phyloP scores from a whole-genome alignment of 2,797 vertebrate genomes.

The Lateolabrax maculatus region DNA sequence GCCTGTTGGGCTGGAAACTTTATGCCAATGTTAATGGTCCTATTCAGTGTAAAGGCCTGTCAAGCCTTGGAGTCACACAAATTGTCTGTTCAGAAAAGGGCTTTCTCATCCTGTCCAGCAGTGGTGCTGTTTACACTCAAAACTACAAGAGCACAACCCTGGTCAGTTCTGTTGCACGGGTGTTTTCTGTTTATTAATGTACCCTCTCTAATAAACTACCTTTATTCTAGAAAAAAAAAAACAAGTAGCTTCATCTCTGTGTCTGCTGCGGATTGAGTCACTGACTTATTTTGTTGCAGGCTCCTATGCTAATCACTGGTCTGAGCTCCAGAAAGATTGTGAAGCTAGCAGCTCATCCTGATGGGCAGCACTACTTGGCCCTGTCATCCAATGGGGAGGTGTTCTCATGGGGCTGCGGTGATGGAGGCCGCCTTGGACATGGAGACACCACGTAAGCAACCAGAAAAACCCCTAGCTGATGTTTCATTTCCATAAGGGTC shows the following conservation, averaged over 20 bases:
- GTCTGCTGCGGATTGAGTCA: conserved; percentile 1
- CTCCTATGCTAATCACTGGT: conserved; percentile 93
- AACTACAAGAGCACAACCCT: conserved; percentile 96
- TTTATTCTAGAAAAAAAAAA: background rate
- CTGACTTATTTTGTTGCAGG: conserved; percentile 77
- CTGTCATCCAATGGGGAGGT: conserved; percentile 95
- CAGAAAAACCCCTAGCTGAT: background rate
- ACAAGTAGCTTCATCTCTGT: background rate
- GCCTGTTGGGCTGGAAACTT: conserved; percentile 97
- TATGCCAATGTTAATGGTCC: conserved; percentile 96
- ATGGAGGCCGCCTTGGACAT: conserved; percentile 97
- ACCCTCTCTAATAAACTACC: background rate
- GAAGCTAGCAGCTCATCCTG: conserved; percentile 96
- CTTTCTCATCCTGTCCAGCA: conserved; percentile 94
- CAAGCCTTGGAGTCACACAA: conserved; percentile 93
- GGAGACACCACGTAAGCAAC: conserved; percentile 94
- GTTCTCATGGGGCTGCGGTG: conserved; percentile 98
- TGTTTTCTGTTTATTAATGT: background rate
- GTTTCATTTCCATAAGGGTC: background rate
- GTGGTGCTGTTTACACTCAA: conserved; percentile 94
- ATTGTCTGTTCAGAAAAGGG: conserved; percentile 97
- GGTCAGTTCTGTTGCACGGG: conserved; percentile 81
- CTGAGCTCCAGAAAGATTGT: conserved; percentile 94
- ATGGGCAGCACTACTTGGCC: conserved; percentile 96
- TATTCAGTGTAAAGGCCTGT: conserved; percentile 95